Base-by-base conservation (phyloP, 64 coral and sea anemone genomes). In the Montipora cactus region DNA sequence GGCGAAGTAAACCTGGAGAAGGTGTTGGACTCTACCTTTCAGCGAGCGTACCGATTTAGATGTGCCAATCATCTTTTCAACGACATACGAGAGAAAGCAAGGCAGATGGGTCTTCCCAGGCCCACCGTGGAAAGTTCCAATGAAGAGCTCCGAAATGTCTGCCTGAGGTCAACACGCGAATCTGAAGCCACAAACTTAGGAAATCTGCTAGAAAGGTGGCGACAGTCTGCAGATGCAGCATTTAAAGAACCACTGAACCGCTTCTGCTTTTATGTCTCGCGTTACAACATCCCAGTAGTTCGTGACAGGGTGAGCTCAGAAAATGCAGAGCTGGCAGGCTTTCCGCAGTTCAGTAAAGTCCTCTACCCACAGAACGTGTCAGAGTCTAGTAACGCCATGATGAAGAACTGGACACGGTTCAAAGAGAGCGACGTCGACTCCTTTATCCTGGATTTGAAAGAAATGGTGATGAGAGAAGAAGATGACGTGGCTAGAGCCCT, bases 401-500 rank as follows among this genome's bases (percentile, higher is more conserved):
- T 93, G 53, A 93, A 92, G 62, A 75, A 72, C 13, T 92, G 91
- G 81, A 81, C 76, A 87, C 50, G 52, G 13, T 92, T 92, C 59
- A 14, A 55, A 23, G 67, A 47, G 10, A 92, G 57, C 22, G 90
- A 92, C 49, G 84, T 87, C 15, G 62, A 51, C 55, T 47, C 53
- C 47, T 81, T 52, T 81, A 81, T 57, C 47, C 47, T 52, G 79
- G 53, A 81, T 47, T 49, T 81, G 44, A 52, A 49, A 45, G 79
- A 81, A 50, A 52, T 57, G 18, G 79, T 49, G 20, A 81, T 52
- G 47, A 57, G 47, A 52, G 47, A 57, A 57, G 79, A 49, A 18
- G 79, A 81, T n/a, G 47, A 52, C 44, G 18, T n/a, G 18, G 37
- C 16, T 57, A 49, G 53, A 50, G 47, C 47, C 44, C 16, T 81